Conservation (phyloP, 2,113 vertebrate genomes). For the Brachypodius melanocephalos region DNA sequence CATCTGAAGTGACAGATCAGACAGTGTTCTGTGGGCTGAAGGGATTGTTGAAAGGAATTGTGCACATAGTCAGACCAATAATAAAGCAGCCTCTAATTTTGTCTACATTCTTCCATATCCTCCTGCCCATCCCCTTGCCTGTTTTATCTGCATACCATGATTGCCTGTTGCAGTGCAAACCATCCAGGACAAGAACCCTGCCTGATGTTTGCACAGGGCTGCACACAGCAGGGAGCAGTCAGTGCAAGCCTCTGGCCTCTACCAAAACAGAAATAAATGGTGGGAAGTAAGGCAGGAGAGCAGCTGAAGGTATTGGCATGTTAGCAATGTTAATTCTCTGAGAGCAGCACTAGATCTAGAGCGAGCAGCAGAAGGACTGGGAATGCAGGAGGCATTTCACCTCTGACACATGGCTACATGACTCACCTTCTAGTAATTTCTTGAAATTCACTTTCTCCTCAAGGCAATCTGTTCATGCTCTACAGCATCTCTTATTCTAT, state of each 20-base stretch:
- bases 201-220: not conserved
- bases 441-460: not conserved
- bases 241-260: not conserved
- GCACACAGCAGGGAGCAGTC: not conserved
- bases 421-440: not conserved
- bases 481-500: not conserved
- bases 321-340: not conserved
- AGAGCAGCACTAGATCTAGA: not conserved
- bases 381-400: not conserved
- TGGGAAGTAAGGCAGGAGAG: not conserved
- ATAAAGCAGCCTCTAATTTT: not conserved
- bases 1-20: not conserved
- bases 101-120: not conserved
- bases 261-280: not conserved
- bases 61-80: not conserved
- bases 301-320: not conserved
- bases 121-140: not conserved
- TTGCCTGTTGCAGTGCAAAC: not conserved
- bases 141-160: not conserved
- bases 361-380: not conserved
- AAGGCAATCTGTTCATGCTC: not conserved
- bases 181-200: not conserved
- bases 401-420: not conserved
- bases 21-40: too few relatives aligned
- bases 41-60: not conserved